These are phyloP conservation scores for Lochmaea crataegi DNA, from an alignment of 2,888 invertebrate genomes.

Conservation along the genomic window DNA sequence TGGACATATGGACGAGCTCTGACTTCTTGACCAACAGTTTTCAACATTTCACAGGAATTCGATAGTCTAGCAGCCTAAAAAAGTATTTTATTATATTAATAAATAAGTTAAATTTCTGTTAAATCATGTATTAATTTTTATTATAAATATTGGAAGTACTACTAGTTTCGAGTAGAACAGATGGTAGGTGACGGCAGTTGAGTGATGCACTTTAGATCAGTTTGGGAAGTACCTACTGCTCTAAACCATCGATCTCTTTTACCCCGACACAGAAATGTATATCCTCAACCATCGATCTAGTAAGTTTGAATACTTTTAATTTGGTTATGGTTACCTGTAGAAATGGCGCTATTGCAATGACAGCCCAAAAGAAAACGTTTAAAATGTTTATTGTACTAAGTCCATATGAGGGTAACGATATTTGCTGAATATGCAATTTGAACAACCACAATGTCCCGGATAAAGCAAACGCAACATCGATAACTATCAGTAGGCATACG, in stretches of 20 bases:
- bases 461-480: constrained; percentile 79
- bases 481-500: constrained; percentile 80
- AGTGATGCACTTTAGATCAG: too few relatives aligned
- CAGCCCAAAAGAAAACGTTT: constrained; percentile 74
- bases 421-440: constrained; percentile 71
- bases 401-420: constrained; percentile 70
- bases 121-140: too few relatives aligned
- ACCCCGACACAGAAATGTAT: too few relatives aligned
- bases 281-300: too few relatives aligned
- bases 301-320: too few relatives aligned
- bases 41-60: constrained; percentile 77
- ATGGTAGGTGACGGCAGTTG: too few relatives aligned
- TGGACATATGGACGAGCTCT: constrained; percentile 83
- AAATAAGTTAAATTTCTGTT: too few relatives aligned
- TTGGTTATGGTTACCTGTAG: constrained; percentile 70
- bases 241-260: too few relatives aligned
- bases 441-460: constrained; percentile 79
- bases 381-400: constrained; percentile 72
- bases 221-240: too few relatives aligned
- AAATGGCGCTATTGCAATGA: constrained; percentile 75
- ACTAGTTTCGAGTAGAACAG: too few relatives aligned
- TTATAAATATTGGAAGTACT: too few relatives aligned
- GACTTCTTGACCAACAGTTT: constrained; percentile 81
- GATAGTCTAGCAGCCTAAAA: constrained; percentile 80
- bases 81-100: too few relatives aligned